Evolutionary conservation across 2,888 invertebrate species (phyloP).

Genomic region (Oxycera nigricornis): DNA sequence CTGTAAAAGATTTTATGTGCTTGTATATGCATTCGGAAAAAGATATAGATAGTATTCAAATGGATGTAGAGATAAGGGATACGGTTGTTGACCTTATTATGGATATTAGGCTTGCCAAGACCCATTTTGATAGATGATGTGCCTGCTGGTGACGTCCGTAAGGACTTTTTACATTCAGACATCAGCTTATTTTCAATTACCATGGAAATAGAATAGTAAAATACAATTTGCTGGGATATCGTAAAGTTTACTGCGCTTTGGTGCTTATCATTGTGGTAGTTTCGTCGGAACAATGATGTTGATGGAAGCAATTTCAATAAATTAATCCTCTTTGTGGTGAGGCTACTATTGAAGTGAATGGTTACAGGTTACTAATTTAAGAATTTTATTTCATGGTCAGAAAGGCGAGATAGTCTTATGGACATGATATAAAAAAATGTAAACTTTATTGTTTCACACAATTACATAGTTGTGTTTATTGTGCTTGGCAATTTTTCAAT

Average conservation of each 20-base stretch:
- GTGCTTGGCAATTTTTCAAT: no score
- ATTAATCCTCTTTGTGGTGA: slow-evolving; percentile 1
- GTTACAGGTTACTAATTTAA: no score
- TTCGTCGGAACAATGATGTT: slow-evolving; percentile 14
- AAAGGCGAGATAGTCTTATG: no score
- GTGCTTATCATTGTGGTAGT: not conserved
- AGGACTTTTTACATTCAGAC: not conserved
- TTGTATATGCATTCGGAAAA: no score
- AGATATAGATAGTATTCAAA: not conserved
- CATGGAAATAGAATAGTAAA: slow-evolving; percentile 15
- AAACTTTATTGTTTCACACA: no score
- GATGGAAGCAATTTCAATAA: slow-evolving; percentile 1
- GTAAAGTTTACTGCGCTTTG: slow-evolving; percentile 18
- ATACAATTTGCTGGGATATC: slow-evolving; percentile 27
- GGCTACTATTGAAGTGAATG: no score
- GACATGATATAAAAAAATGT: no score
- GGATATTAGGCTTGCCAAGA: slow-evolving; percentile 8
- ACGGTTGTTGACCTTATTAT: slow-evolving; percentile 25
- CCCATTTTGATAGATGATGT: slow-evolving; percentile 30
- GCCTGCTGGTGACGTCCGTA: slow-evolving; percentile 8
- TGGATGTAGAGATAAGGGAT: slow-evolving; percentile 1
- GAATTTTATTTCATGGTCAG: no score
- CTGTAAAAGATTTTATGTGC: no score
- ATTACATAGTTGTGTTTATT: no score
- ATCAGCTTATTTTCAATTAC: slow-evolving; percentile 31